Evolutionary conservation across 2,113 vertebrate genomes (phyloP), one percentile per base, ranked within the genome.

Genomic region (Sturnus vulgaris): DNA sequence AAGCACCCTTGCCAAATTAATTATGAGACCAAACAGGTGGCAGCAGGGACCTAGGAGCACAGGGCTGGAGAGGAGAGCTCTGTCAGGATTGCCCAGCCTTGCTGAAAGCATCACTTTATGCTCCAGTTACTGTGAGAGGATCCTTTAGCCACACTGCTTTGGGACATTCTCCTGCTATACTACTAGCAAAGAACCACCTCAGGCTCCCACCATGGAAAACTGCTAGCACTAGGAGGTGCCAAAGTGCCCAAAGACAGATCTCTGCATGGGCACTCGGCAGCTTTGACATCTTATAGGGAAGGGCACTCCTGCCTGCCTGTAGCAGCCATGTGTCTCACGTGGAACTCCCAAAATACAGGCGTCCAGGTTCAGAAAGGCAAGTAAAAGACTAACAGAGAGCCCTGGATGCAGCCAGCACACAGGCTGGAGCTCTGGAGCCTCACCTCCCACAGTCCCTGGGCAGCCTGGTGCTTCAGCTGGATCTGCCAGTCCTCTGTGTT

Each of bases 401-500:
- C 30, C 53, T 8, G 15, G 20, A 23, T 1, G 9, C 7, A 15
- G 27, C 7, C 35, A 64, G 22, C 18, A 7, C 33, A 15, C 16
- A 49, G 37, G 19, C 46, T 66, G 42, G 16, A 70, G 83, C 35
- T 70, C 60, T 7, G 5, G 16, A 94, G 20, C 53, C 97, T 99
- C 90, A 99, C 99, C 99, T 99, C 99, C 99, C 99, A 99, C 0
- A 98, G 98, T 65, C 98, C 98, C 93, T 99, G 98, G 33, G 97
- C 86, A 65, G 98, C 94, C 75, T 99, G 99, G 95, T 98, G 99
- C 97, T 99, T 99, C 80, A 99, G 98, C 97, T 99, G 98, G 76
- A 99, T 99, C 92, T 99, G 98, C 99, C 99, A 99, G 96, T 99
- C 99, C 42, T 99, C 98, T 0, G 98, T 98, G 81, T 98, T 98